Percentiles rank a stretch among this genome's conserved stretches.
These are phyloP conservation scores for Lampris incognitus DNA, from an alignment of 2,113 vertebrate genomes.

Conservation along the genomic window DNA sequence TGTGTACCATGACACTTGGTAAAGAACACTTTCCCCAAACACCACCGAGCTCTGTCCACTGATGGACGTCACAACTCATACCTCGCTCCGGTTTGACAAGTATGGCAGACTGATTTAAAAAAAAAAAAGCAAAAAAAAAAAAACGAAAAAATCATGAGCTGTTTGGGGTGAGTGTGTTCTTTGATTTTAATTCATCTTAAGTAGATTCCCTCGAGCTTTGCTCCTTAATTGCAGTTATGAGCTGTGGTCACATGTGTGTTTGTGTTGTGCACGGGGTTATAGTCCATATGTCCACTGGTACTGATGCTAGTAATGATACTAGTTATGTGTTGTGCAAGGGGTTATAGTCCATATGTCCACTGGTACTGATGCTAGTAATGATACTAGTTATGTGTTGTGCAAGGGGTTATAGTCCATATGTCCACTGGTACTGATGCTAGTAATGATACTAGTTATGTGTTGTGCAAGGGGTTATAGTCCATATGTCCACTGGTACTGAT, in stretches of 20 bases:
- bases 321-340: too few relatives aligned
- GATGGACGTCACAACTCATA: constrained; percentile 12
- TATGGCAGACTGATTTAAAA: constrained; percentile 53
- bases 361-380: too few relatives aligned
- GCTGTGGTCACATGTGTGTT: neutral
- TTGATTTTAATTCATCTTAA: neutral
- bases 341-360: too few relatives aligned
- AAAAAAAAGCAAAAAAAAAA: neutral
- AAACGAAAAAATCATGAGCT: constrained; percentile 83
- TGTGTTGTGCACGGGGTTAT: neutral
- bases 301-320: too few relatives aligned
- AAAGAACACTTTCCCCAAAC: constrained; percentile 71
- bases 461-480: too few relatives aligned
- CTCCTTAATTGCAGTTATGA: neutral
- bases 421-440: too few relatives aligned
- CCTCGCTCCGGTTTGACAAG: constrained; percentile 42
- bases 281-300: too few relatives aligned
- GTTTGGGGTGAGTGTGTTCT: constrained; percentile 86
- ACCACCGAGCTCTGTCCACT: constrained; percentile 38
- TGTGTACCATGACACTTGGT: constrained; percentile 74
- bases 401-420: too few relatives aligned
- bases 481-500: too few relatives aligned
- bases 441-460: too few relatives aligned
- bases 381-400: too few relatives aligned
- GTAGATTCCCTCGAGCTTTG: too few relatives aligned